These are phyloP conservation scores for Pelochelys cantorii DNA, from an alignment of 2,797 vertebrate genomes.

Conservation along the genomic window DNA sequence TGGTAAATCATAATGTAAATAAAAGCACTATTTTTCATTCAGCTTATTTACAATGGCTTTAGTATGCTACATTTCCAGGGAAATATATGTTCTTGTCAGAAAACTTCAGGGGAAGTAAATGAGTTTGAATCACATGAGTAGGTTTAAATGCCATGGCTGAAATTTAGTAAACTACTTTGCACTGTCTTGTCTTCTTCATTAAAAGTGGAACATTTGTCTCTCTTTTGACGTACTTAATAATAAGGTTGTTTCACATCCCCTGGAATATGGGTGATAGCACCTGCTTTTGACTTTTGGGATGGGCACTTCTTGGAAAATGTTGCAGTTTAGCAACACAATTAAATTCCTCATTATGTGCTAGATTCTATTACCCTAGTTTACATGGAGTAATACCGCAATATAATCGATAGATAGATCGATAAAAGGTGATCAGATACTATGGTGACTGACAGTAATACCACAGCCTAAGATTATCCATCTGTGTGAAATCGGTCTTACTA, in stretches of 20 bases:
- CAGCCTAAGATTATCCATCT: too few species aligned
- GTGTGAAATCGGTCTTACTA: too few species aligned
- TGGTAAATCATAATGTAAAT: constrained; percentile 80
- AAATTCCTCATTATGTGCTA: constrained; percentile 66
- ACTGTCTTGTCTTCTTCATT: constrained; percentile 80
- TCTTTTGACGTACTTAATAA: constrained; percentile 65
- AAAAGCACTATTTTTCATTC: constrained; percentile 79
- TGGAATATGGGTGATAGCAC: constrained; percentile 37
- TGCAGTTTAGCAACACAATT: constrained; percentile 1
- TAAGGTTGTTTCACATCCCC: constrained; percentile 38
- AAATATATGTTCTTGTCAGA: constrained; percentile 85
- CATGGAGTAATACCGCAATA: not conserved
- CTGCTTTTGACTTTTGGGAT: constrained; percentile 43
- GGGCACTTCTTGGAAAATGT: constrained; percentile 39
- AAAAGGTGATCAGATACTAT: too few species aligned
- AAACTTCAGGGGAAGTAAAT: constrained; percentile 83
- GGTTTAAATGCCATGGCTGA: constrained; percentile 78
- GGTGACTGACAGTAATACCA: too few species aligned
- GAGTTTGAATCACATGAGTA: constrained; percentile 82
- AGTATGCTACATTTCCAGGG: constrained; percentile 78
- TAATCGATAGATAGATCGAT: not conserved
- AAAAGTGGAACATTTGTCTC: constrained; percentile 74
- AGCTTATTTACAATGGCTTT: constrained; percentile 79
- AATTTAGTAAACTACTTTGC: constrained; percentile 82
- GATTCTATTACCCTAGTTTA: constrained; percentile 25